Conservation (phyloP, 2,113 vertebrate genomes). For the Alexandromys fortis region DNA sequence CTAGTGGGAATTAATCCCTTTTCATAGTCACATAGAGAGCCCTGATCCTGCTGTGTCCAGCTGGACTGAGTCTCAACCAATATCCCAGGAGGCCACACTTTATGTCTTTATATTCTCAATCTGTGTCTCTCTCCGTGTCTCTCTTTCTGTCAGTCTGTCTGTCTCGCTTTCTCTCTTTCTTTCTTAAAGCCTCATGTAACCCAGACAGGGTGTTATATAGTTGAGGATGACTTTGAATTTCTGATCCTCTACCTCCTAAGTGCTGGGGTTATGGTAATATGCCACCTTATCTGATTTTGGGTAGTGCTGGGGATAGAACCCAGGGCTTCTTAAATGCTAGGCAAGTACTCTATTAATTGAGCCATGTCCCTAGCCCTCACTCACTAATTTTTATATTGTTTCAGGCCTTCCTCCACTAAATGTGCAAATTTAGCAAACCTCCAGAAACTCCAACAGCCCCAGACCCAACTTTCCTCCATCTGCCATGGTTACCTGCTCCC, state of each 20-base stretch:
- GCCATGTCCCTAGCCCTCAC: not conserved
- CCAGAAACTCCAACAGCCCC: not conserved
- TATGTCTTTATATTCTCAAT: not conserved
- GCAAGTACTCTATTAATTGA: not conserved
- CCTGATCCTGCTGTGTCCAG: fast-evolving
- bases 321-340: not conserved
- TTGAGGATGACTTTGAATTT: not conserved
- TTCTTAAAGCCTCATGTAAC: not conserved
- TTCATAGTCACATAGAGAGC: not conserved
- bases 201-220: not conserved
- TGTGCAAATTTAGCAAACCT: not conserved
- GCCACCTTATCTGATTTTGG: not conserved
- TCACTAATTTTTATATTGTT: not conserved
- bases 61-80: not conserved
- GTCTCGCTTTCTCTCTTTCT: not conserved
- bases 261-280: too few relatives aligned
- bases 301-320: not conserved
- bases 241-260: not conserved
- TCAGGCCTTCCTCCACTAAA: not conserved
- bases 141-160: not conserved
- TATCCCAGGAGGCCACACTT: not conserved
- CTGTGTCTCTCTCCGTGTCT: not conserved
- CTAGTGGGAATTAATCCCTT: not conserved
- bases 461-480: not conserved
- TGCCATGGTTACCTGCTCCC: not conserved